These are phyloP conservation scores for Molanna angustata DNA, from an alignment of 2,888 invertebrate genomes.

Conservation along the genomic window DNA sequence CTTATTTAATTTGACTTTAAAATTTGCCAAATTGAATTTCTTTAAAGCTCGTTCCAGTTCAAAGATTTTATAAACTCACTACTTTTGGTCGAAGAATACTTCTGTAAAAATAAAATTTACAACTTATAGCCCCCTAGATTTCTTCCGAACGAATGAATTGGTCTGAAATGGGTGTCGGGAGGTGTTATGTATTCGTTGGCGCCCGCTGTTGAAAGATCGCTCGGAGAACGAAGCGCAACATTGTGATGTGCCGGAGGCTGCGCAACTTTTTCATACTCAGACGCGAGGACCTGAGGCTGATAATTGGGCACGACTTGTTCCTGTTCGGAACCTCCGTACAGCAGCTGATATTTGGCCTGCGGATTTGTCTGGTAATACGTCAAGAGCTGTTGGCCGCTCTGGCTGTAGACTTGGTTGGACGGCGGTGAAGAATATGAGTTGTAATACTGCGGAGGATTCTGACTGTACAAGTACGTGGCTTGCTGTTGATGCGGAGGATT, in stretches of 20 bases:
- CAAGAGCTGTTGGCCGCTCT: conserved; percentile 40
- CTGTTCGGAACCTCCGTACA: conserved; percentile 35
- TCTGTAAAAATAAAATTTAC: no score
- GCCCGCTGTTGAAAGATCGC: no score
- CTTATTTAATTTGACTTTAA: no score
- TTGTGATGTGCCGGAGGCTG: conserved; percentile 41
- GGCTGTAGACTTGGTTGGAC: conserved; percentile 35
- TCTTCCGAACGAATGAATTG: conserved; percentile 11
- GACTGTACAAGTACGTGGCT: conserved; percentile 44
- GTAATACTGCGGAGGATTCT: conserved; percentile 44
- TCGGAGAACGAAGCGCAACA: conserved; percentile 40
- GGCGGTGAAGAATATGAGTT: conserved; percentile 41
- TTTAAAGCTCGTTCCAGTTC: no score
- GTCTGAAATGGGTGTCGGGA: conserved; percentile 37
- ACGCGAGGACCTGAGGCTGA: conserved; percentile 12
- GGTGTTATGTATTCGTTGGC: conserved; percentile 42
- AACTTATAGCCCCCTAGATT: not conserved
- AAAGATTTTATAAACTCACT: no score
- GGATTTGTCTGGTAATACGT: conserved; percentile 46
- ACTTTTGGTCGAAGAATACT: no score
- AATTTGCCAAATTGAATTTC: no score
- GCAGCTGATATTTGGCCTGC: conserved; percentile 44
- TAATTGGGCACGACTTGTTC: conserved; percentile 20
- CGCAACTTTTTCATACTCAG: conserved; percentile 45
- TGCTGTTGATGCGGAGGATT: not conserved